phyloP scores from a whole-genome alignment of 1,140 invertebrate species.

The Pseudomyrmex cubaensis region DNA sequence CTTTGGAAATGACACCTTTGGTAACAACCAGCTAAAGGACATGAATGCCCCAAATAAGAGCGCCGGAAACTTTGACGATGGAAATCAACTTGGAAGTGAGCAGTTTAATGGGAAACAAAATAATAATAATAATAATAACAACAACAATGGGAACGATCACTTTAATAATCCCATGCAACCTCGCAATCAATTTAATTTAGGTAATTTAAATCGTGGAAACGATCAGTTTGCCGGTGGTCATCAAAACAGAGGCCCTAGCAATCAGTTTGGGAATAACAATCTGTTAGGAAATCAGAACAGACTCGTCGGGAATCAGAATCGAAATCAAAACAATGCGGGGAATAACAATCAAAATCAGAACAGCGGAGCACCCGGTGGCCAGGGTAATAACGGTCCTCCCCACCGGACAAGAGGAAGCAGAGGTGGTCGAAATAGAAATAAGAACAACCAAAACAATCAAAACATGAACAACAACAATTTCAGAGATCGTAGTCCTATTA shows the following conservation, averaged over 20 bases:
- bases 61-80: slow-evolving; percentile 65
- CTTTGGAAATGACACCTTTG: slow-evolving; percentile 64
- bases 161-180: slow-evolving; percentile 69
- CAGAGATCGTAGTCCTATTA: slow-evolving; percentile 82
- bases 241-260: slow-evolving; percentile 72
- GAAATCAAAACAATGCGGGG: slow-evolving; percentile 65
- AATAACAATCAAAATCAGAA: slow-evolving; percentile 60
- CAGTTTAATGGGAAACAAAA: slow-evolving; percentile 72
- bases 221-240: slow-evolving; percentile 70
- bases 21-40: slow-evolving; percentile 56
- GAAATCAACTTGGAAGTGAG: slow-evolving; percentile 66
- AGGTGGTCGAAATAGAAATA: slow-evolving; percentile 78
- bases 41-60: slow-evolving; percentile 48
- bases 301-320: slow-evolving; percentile 69
- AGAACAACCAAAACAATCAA: slow-evolving; percentile 72
- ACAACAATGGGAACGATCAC: slow-evolving; percentile 60
- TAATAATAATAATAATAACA: slow-evolving; percentile 42
- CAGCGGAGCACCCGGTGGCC: background rate
- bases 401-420: slow-evolving; percentile 66
- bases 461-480: slow-evolving; percentile 73
- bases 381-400: background rate
- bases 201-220: slow-evolving; percentile 71
- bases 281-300: slow-evolving; percentile 74
- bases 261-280: slow-evolving; percentile 63
- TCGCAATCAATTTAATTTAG: slow-evolving; percentile 68